Percentiles rank a stretch among this genome's conserved stretches.
phyloP scores from a whole-genome alignment of 2,113 vertebrate species.

The Istiophorus platypterus region DNA sequence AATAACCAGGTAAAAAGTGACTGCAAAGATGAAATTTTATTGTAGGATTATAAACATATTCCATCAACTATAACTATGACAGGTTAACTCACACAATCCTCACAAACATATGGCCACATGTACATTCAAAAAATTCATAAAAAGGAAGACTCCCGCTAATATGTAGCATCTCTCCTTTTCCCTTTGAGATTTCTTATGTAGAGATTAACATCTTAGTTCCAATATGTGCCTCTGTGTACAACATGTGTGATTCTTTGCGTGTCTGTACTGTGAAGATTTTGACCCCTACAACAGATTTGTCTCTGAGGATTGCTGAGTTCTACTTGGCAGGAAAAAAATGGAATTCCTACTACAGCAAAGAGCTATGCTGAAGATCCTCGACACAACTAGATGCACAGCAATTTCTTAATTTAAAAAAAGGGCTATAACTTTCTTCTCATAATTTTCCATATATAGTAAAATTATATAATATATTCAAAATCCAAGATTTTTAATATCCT shows the following conservation, averaged over 20 bases:
- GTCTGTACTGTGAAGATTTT: not conserved
- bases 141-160: not conserved
- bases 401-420: not conserved
- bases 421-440: not conserved
- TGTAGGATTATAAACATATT: no score
- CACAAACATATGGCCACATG: not conserved
- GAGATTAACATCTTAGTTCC: not conserved
- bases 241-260: not conserved
- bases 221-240: not conserved
- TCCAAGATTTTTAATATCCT: not conserved
- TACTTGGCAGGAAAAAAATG: not conserved
- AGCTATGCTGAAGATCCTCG: not conserved
- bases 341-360: not conserved
- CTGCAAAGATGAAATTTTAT: no score
- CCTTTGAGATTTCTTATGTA: not conserved
- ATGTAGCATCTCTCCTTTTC: not conserved
- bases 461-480: conserved; percentile 5
- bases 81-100: not conserved
- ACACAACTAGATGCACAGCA: not conserved
- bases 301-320: conserved; percentile 9
- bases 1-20: no score
- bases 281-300: conserved; percentile 6
- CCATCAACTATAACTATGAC: no score
- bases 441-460: not conserved
- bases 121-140: not conserved